These are phyloP conservation scores for Hoplodrina ambigua DNA, from an alignment of 2,888 invertebrate genomes.

Conservation along the genomic window DNA sequence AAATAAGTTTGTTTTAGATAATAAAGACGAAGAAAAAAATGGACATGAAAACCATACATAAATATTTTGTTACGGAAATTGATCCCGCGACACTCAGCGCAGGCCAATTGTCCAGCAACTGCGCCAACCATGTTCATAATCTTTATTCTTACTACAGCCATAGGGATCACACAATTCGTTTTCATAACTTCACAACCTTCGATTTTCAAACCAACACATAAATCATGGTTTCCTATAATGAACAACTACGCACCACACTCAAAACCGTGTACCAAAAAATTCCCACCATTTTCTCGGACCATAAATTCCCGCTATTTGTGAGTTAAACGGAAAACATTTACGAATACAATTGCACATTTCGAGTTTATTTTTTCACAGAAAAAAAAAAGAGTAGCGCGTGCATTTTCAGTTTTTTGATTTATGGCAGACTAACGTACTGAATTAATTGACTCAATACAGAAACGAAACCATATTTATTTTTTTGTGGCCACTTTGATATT, in stretches of 20 bases:
- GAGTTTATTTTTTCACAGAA: conserved; percentile 42
- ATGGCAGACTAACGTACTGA: conserved; percentile 55
- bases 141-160: no score
- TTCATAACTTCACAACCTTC: not conserved
- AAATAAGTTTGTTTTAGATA: no score
- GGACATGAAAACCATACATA: no score
- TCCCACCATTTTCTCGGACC: conserved; percentile 58
- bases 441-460: conserved; percentile 59
- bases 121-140: no score
- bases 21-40: no score
- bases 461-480: conserved; percentile 55
- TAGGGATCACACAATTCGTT: not conserved
- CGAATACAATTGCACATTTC: conserved; percentile 60
- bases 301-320: conserved; percentile 68
- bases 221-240: conserved; percentile 34
- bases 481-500: conserved; percentile 50
- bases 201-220: conserved; percentile 6
- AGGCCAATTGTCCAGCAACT: no score
- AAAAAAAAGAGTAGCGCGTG: conserved; percentile 44
- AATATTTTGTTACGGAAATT: no score
- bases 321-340: conserved; percentile 77
- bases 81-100: no score
- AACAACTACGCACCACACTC: conserved; percentile 41
- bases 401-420: conserved; percentile 59
- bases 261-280: conserved; percentile 48